These are phyloP conservation scores for Notarius quadriscutis DNA, from an alignment of 2,113 vertebrate species.

Conservation along the genomic window DNA sequence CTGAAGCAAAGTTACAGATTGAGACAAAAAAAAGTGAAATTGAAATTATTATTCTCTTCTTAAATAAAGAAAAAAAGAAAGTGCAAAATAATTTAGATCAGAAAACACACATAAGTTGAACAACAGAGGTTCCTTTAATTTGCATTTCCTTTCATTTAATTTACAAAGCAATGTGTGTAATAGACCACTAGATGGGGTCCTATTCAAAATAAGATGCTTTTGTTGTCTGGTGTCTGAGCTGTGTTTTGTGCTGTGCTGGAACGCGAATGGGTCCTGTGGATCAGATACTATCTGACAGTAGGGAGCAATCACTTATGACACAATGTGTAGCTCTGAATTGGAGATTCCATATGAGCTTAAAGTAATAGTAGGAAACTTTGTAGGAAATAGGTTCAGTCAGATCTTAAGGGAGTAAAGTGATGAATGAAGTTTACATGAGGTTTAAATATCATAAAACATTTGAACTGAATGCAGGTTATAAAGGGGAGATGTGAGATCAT, in stretches of 20 bases:
- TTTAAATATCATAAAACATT: no score
- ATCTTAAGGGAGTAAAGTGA: background rate
- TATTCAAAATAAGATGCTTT: constrained; percentile 36
- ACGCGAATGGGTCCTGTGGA: background rate
- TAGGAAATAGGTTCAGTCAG: background rate
- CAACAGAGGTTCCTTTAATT: background rate
- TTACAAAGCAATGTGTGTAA: background rate
- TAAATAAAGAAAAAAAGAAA: background rate
- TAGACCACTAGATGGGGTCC: constrained; percentile 66
- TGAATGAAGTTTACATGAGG: background rate
- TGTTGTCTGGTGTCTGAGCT: background rate
- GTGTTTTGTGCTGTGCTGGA: background rate
- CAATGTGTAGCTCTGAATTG: no score
- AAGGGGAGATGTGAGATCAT: background rate
- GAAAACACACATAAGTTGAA: background rate
- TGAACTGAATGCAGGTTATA: background rate
- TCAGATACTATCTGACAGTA: background rate
- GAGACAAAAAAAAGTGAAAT: background rate
- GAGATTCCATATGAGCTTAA: no score
- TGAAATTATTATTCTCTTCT: no score
- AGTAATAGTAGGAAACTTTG: no score
- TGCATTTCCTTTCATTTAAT: background rate
- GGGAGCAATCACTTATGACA: background rate
- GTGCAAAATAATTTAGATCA: background rate
- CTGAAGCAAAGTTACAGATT: background rate